Percentiles rank a stretch among this genome's conserved stretches.
These are phyloP conservation scores for Cephonodes hylas DNA, from an alignment of 2,888 invertebrate genomes.

Conservation along the genomic window DNA sequence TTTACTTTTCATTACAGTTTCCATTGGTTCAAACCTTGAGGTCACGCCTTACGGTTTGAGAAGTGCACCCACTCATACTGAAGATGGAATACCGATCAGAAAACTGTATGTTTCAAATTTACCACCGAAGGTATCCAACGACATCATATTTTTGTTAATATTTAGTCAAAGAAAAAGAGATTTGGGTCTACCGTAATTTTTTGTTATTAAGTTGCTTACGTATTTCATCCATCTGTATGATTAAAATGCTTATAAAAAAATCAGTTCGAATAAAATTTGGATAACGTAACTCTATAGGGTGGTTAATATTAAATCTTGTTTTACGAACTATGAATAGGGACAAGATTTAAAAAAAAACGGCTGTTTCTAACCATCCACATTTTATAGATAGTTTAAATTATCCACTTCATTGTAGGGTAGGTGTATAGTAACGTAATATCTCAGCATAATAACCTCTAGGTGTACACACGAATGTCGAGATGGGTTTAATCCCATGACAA, in stretches of 20 bases:
- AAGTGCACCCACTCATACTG: slow-evolving; percentile 73
- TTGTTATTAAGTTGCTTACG: not conserved
- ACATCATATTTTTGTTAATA: not conserved
- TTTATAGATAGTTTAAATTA: not conserved
- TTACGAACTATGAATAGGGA: not conserved
- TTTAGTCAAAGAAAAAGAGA: not conserved
- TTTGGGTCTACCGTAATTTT: not conserved
- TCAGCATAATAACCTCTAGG: too few species aligned
- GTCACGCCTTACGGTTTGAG: slow-evolving; percentile 46
- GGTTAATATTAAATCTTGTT: not conserved
- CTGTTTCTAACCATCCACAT: not conserved
- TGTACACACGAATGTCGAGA: too few species aligned
- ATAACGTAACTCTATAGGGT: not conserved
- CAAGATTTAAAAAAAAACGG: not conserved
- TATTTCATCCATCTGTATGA: too few species aligned
- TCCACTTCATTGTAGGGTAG: not conserved
- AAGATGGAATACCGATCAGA: slow-evolving; percentile 81
- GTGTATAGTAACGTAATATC: too few species aligned
- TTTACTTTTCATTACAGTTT: slow-evolving; percentile 46
- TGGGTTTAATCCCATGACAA: too few species aligned
- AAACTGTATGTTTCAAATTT: slow-evolving; percentile 81
- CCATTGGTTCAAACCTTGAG: slow-evolving; percentile 51
- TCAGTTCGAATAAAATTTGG: too few species aligned
- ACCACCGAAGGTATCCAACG: slow-evolving; percentile 72
- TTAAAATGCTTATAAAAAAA: too few species aligned